These are phyloP conservation scores for Dioctria linearis DNA, from an alignment of 2,888 invertebrate species.

Conservation along the genomic window DNA sequence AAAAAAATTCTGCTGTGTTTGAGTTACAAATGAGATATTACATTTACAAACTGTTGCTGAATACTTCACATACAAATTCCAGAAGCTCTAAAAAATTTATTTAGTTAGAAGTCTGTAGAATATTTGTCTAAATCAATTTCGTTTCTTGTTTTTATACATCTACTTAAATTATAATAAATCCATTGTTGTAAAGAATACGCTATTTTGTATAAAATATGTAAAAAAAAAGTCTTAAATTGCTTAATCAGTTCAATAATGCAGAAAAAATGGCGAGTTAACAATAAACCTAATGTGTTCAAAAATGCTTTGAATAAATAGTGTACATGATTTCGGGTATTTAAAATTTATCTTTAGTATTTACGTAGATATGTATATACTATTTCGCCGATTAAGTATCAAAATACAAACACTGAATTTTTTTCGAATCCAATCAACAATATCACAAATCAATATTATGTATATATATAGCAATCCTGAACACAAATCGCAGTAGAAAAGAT, in stretches of 20 bases:
- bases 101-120: neutral
- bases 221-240: constrained; percentile 47
- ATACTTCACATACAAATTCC: neutral
- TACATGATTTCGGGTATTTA: constrained; percentile 18
- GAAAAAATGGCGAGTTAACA: constrained; percentile 49
- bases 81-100: too few species aligned
- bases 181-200: constrained; percentile 11
- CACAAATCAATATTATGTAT: constrained; percentile 23
- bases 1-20: too few species aligned
- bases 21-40: too few species aligned
- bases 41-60: neutral
- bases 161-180: constrained; percentile 32
- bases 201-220: constrained; percentile 38
- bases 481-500: constrained; percentile 21
- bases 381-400: constrained; percentile 38
- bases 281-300: constrained; percentile 44
- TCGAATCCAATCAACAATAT: constrained; percentile 39
- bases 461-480: constrained; percentile 35
- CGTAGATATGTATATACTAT: neutral
- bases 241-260: constrained; percentile 46
- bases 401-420: constrained; percentile 23
- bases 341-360: neutral
- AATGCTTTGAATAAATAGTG: constrained; percentile 48
- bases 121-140: neutral
- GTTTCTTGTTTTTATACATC: constrained; percentile 7